A percentile compares a stretch with the other conserved stretches of the same genome.
Evolutionary conservation across 2,797 vertebrate genomes (phyloP).

Genomic region (Graptemys geographica): DNA sequence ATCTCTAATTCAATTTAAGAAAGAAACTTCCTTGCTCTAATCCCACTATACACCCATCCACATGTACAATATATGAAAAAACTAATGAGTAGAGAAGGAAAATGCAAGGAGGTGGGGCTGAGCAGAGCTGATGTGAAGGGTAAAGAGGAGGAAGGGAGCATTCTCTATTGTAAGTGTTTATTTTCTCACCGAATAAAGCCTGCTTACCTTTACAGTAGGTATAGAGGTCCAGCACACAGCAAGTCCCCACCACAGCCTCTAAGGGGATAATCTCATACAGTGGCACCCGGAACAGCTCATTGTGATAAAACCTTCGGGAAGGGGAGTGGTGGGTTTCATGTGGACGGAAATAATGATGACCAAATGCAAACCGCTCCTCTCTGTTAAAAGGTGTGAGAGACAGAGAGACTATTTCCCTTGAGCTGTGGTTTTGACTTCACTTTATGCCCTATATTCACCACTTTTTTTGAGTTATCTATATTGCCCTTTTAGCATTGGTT

Average conservation of each 20-base stretch:
- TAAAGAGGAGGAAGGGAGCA: neutral
- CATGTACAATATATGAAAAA: neutral
- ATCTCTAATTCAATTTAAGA: accelerated
- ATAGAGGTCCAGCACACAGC: slow-evolving; percentile 96
- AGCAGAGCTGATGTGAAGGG: neutral
- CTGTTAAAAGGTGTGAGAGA: slow-evolving; percentile 72
- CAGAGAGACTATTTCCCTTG: neutral
- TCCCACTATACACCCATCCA: neutral
- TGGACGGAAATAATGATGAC: slow-evolving; percentile 98
- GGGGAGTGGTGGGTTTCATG: slow-evolving; percentile 96
- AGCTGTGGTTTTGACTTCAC: accelerated
- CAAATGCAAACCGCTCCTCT: slow-evolving; percentile 97
- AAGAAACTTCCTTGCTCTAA: neutral
- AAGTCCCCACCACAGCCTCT: slow-evolving; percentile 96
- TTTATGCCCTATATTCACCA: accelerated
- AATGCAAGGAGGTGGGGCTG: neutral
- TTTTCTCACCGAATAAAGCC: neutral
- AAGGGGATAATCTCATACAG: slow-evolving; percentile 98
- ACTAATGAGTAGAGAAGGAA: neutral
- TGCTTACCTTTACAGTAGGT: slow-evolving; percentile 95
- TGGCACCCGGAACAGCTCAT: slow-evolving; percentile 97
- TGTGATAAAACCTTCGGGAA: slow-evolving; percentile 93
- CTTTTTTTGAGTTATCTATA: accelerated
- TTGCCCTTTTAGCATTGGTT: neutral
- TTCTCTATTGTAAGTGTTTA: neutral